These are phyloP conservation scores for Drosophila koepferae DNA, from an alignment of 2,888 invertebrate genomes.

Conservation along the genomic window DNA sequence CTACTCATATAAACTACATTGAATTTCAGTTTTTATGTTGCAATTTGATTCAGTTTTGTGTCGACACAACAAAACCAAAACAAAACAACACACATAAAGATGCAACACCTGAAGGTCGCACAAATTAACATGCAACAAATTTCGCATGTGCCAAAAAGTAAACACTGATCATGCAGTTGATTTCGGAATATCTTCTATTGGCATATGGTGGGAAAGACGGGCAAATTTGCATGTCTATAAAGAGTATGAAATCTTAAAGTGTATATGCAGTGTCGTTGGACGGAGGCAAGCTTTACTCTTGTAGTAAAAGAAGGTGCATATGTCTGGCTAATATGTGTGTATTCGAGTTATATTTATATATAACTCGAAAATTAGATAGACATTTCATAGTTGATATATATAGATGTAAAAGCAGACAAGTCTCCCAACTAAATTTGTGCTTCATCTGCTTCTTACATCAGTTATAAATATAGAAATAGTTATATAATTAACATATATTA, in stretches of 20 bases:
- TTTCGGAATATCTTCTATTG: background rate
- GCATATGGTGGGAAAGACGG: background rate
- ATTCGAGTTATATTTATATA: background rate
- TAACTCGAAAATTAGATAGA: too few relatives aligned
- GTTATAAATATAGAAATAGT: background rate
- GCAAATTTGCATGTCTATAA: background rate
- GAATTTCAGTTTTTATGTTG: conserved; percentile 15
- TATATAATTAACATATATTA: background rate
- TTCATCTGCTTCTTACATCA: background rate
- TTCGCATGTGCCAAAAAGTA: conserved; percentile 11
- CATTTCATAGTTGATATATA: background rate
- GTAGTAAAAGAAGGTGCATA: background rate
- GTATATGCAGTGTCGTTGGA: background rate
- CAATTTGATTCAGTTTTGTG: conserved; percentile 27
- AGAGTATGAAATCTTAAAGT: background rate
- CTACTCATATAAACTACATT: background rate
- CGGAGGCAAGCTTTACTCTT: background rate
- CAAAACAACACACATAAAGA: background rate
- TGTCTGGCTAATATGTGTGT: background rate
- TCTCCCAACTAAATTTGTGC: background rate
- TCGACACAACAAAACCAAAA: background rate
- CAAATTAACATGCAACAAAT: conserved; percentile 45
- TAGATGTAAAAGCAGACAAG: background rate
- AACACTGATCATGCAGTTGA: background rate
- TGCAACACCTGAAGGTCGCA: conserved; percentile 33